phyloP scores from a whole-genome alignment of 2,888 invertebrate genomes.

The Aelia acuminata region DNA sequence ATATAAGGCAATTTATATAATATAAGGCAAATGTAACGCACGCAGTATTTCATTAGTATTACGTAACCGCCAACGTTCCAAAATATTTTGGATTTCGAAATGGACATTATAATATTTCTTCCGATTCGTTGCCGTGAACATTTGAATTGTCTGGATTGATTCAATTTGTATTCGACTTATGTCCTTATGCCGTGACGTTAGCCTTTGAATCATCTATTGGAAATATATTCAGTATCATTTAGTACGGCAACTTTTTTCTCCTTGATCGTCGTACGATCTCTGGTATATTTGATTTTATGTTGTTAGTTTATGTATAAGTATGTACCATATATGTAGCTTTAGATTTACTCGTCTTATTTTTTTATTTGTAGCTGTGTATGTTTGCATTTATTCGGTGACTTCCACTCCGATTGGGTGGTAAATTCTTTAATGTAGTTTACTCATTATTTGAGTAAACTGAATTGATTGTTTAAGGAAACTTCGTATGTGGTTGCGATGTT shows the following conservation, averaged over 20 bases:
- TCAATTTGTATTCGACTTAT: not conserved
- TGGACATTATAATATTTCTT: not conserved
- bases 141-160: not conserved
- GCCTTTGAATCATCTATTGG: not conserved
- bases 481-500: no score
- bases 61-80: no score
- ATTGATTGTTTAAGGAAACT: no score
- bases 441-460: no score
- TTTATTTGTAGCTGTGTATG: not conserved
- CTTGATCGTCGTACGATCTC: conserved; percentile 27
- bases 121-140: not conserved
- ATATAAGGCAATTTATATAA: no score
- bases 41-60: no score
- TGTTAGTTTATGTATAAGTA: not conserved
- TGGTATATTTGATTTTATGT: not conserved
- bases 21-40: no score
- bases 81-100: not conserved
- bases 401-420: no score
- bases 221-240: conserved; percentile 30
- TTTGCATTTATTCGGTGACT: not conserved
- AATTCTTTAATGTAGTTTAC: no score
- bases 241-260: not conserved
- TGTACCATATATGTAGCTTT: not conserved
- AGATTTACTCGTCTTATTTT: not conserved
- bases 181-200: not conserved